A percentile compares a stretch with the other conserved stretches of the same genome.
Evolutionary conservation across 2,113 vertebrate genomes (phyloP).

Genomic region (Neotoma lepida): DNA sequence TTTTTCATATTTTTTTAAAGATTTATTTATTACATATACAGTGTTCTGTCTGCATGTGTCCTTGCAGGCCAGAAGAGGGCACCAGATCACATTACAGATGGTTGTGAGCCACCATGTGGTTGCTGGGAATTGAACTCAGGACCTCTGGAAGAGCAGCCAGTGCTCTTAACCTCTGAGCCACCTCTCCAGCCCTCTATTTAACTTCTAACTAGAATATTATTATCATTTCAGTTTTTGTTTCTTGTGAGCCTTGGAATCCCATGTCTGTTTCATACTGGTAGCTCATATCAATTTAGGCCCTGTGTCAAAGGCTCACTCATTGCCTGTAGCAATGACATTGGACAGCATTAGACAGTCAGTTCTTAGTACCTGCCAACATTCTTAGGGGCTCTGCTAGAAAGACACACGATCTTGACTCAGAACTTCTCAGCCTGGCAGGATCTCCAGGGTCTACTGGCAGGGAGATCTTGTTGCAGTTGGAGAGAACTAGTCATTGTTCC

Average conservation of each 20-base stretch:
- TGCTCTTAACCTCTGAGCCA: too few relatives aligned
- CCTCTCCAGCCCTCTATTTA: too few relatives aligned
- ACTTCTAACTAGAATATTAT: neutral
- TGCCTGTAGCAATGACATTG: neutral
- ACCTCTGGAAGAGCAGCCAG: too few relatives aligned
- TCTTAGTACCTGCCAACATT: neutral
- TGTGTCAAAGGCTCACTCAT: neutral
- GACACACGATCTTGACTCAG: neutral
- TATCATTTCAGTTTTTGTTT: neutral
- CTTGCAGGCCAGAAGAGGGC: too few relatives aligned
- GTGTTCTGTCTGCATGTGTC: too few relatives aligned
- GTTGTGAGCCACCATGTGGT: too few relatives aligned
- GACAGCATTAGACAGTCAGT: neutral
- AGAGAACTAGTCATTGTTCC: neutral
- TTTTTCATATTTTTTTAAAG: too few relatives aligned
- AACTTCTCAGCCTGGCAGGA: neutral
- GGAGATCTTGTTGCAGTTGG: neutral
- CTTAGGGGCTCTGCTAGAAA: conserved; percentile 18
- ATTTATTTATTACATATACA: too few relatives aligned
- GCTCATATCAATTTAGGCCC: neutral
- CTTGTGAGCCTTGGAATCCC: neutral
- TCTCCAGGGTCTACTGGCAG: neutral
- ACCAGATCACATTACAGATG: too few relatives aligned
- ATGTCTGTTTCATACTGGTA: neutral
- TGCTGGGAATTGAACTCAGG: too few relatives aligned